These are phyloP conservation scores for Botrylloides violaceus DNA, from an alignment of 23 tunicate genomes.

Conservation along the genomic window DNA sequence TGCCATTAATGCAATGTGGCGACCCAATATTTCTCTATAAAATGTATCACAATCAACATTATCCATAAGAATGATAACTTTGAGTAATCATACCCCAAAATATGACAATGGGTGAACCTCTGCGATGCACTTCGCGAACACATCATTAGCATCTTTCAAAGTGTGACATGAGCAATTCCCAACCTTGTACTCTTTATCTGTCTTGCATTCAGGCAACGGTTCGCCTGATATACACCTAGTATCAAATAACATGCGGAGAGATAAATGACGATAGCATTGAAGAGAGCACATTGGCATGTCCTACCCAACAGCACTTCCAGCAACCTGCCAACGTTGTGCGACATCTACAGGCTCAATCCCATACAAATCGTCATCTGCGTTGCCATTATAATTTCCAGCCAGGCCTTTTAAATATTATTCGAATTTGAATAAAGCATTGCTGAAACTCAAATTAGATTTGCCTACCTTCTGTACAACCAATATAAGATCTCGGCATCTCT, in stretches of 20 bases:
- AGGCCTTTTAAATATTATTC: constrained; percentile 16
- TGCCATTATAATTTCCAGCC: constrained; percentile 42
- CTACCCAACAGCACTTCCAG: constrained; percentile 47
- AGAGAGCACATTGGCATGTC: background rate
- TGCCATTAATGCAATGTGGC: no score
- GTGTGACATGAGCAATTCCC: constrained; percentile 37
- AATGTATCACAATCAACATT: no score
- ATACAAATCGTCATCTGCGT: constrained; percentile 23
- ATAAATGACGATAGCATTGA: background rate
- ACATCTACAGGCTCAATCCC: constrained; percentile 12
- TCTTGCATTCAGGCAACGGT: constrained; percentile 26
- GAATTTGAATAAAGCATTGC: background rate
- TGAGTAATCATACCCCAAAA: constrained; percentile 29
- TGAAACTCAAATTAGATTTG: background rate
- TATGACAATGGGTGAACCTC: constrained; percentile 16
- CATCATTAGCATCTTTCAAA: constrained; percentile 23
- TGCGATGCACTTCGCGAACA: constrained; percentile 6
- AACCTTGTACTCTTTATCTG: constrained; percentile 17
- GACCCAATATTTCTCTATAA: no score
- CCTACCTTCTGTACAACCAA: constrained; percentile 38
- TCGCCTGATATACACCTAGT: constrained; percentile 36
- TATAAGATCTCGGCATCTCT: constrained; percentile 21
- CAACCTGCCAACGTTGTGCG: constrained; percentile 10
- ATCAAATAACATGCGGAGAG: background rate
- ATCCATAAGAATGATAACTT: no score